These are phyloP conservation scores for Beris morrisii DNA, from an alignment of 2,888 invertebrate species.

Conservation along the genomic window DNA sequence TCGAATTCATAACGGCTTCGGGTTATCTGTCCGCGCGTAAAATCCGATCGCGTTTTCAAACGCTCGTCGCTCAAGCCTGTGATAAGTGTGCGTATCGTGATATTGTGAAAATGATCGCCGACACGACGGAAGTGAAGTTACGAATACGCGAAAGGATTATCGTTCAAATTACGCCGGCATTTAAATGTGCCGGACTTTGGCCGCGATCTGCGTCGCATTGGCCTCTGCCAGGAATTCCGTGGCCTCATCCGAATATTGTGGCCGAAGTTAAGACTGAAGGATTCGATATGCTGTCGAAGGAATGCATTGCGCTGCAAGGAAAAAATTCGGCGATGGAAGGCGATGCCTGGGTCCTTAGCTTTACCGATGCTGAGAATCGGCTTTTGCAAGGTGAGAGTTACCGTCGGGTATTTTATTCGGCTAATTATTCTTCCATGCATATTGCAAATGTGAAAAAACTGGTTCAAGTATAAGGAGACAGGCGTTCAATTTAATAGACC, in stretches of 20 bases:
- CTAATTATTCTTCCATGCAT: neutral
- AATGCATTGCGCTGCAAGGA: constrained; percentile 80
- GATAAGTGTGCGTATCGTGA: constrained; percentile 93
- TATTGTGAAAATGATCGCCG: constrained; percentile 92
- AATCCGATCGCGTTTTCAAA: constrained; percentile 92
- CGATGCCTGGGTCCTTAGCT: constrained; percentile 93
- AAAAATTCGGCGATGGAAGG: constrained; percentile 93
- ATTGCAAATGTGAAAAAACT: neutral
- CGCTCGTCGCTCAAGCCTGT: constrained; percentile 85
- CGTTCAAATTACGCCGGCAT: constrained; percentile 94
- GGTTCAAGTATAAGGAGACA: too few relatives aligned
- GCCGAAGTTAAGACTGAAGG: constrained; percentile 95
- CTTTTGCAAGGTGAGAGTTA: constrained; percentile 68
- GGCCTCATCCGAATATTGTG: constrained; percentile 92
- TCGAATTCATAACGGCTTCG: constrained; percentile 96
- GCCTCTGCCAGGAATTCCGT: constrained; percentile 88
- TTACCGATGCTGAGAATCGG: constrained; percentile 89
- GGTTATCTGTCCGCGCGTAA: constrained; percentile 95
- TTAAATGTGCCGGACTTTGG: constrained; percentile 93
- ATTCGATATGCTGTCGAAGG: constrained; percentile 90
- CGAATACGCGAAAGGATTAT: constrained; percentile 87
- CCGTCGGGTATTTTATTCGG: neutral
- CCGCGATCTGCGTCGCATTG: constrained; percentile 92
- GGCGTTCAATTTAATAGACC: too few relatives aligned
- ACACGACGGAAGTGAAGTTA: constrained; percentile 91